Conservation (phyloP, 2,888 invertebrate species). For the Tethea ocularis region DNA sequence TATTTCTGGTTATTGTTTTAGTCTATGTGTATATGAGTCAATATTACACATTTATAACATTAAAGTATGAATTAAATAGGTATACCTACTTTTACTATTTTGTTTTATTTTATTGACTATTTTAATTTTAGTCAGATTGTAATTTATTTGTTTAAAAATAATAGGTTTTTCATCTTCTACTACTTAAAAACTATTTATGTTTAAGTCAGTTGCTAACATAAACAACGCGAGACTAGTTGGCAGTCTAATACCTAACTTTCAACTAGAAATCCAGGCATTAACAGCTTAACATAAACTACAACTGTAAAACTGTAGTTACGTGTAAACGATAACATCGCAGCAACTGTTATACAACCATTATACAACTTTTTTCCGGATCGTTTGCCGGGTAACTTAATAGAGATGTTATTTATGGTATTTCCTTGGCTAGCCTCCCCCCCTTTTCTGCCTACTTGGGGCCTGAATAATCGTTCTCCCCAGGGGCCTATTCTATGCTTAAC, state of each 20-base stretch:
- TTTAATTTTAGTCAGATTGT: no score
- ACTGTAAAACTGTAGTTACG: conserved; percentile 3
- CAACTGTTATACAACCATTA: conserved; percentile 4
- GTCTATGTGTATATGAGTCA: no score
- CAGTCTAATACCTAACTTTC: background rate
- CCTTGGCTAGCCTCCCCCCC: conserved; percentile 31
- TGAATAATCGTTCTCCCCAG: conserved; percentile 43
- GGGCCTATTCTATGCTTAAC: conserved; percentile 36
- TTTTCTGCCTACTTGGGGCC: conserved; percentile 12
- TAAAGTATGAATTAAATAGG: no score
- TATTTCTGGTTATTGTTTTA: no score
- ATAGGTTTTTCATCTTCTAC: no score
- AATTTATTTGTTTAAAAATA: no score
- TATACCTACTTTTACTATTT: no score
- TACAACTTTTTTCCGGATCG: conserved; percentile 1
- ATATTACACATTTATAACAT: no score
- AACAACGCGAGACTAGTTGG: background rate
- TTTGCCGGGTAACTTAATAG: conserved; percentile 23
- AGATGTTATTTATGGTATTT: conserved; percentile 43
- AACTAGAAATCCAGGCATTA: background rate
- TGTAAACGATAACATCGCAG: conserved; percentile 8
- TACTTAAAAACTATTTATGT: no score
- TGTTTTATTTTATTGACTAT: no score
- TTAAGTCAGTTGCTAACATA: background rate
- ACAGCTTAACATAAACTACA: background rate